Base-by-base conservation (phyloP, 1,140 invertebrate genomes). In the Bombus consobrinus region DNA sequence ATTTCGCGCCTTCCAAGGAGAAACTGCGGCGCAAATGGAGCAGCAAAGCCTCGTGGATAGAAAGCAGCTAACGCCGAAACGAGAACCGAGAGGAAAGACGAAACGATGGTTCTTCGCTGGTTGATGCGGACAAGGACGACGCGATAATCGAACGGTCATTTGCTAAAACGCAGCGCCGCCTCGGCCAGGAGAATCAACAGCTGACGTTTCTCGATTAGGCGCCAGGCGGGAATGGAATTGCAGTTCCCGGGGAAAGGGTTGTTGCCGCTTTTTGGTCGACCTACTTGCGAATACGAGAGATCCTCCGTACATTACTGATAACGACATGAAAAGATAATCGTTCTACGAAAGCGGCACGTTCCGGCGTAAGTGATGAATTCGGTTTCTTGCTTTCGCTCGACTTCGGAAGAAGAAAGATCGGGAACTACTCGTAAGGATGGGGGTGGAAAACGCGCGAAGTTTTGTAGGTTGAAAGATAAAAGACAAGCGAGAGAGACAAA, bases 81-180 rank as follows among this genome's bases (percentile, higher is more conserved):
- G 32, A 32, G 66, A 39, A 9, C 0, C 18, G 22, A n/a, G 34
- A 12, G 8, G 68, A 25, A 68, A 71, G 22, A 22, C 47, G 62
- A 25, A 25, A 39, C 34, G 34, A 13, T n/a, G 43, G 34, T 39
- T 47, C 47, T 39, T 59, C 47, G 43, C 47, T n/a, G 47, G 47
- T 53, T 53, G 18, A 53, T 53, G 34, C 13, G 25, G 22, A 25
- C 41, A 18, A 81, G 43, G 25, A 81, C 25, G 12, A 53, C 1
- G 28, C 57, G 37, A 66, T 82, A 82, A 82, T 82, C 71, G 82
- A 78, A 78, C 64, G 74, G 47, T 78, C 74, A 77, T 83, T 83
- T 78, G 13, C 43, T 22, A 32, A 62, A 82, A 41, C 71, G 53
- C 1, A 53, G 47, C 22, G 73, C 53, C 12, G 64, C 39, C 9